Evolutionary conservation across 2,888 invertebrate genomes (phyloP), one percentile per base, ranked within the genome.

Genomic region (Cryptosula pallasiana): DNA sequence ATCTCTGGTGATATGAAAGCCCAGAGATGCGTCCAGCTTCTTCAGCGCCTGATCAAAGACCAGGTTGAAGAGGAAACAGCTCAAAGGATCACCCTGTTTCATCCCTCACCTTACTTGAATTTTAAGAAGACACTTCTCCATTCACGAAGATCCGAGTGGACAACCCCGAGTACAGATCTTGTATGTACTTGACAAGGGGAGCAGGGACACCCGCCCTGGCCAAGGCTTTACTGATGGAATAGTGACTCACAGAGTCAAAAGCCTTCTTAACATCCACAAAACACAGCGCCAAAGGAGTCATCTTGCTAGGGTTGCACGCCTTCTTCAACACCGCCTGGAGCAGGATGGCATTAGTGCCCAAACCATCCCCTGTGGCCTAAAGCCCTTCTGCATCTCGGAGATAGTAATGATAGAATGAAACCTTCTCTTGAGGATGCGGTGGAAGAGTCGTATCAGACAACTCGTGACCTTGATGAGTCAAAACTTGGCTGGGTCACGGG

Each of bases 11-110:
- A 63, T 16, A 27, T 27, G 29, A 32, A 63, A 27, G 2, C 32
- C 34, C 2, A 63, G 63, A 27, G 32, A 63, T 32, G 29, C 9
- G 63, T 27, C 63, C 16, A 63, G 32, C 27, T 25, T 32, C 63
- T 63, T 63, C 2, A 63, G 2, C 13, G 5, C 25, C 32, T 32
- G 27, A 27, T 63, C 63, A 63, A 63, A 2, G 32, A 63, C 63
- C 27, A 63, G 63, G n/a, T 63, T 63, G 32, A 63, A 63, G 29
- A 63, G n/a, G 32, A 63, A 63, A n/a, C 63, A 63, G 27, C 63
- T 63, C 32, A 63, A 27, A 29, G 63, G 63, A 27, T 63, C 63
- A 29, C 63, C 63, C 63, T 63, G 63, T 32, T 32, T 63, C 25
- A 63, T 32, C 20, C 63, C 63, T n/a, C n/a, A 32, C n/a, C 34